Base-by-base conservation (phyloP, 2,113 vertebrate genomes). In the Sturnira hondurensis region DNA sequence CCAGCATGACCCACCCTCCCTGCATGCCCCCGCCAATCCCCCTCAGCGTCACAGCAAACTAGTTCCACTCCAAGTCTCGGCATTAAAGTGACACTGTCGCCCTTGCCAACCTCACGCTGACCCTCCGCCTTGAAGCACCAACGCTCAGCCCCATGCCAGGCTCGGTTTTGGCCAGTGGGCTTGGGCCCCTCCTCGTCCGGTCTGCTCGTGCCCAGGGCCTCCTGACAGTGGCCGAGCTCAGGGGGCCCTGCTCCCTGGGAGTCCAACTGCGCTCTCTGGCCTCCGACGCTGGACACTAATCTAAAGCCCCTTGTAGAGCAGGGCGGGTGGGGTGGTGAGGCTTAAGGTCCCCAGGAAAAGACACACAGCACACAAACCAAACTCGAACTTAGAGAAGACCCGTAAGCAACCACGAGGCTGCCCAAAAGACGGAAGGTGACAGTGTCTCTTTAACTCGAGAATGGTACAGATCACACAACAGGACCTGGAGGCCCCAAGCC, bases 391-490 rank as follows among this genome's bases (percentile, higher is more conserved):
- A 78, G 90, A 50, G 43, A 89, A 86, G 87, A 80, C 88, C 68
- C 1, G 0, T 31, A 4, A 88, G 88, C 0, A 9, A 89, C 38
- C 19, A 2, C 61, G 24, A 84, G 63, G 94, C 73, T 86, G 65
- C 77, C 93, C 4, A 0, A 41, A 76, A 91, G 87, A 96, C 41
- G 10, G 58, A 86, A 67, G 96, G 96, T 86, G 97, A 97, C 97
- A 98, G 97, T 97, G 97, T 97, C 97, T 93, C 97, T 97, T 98
- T 98, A 97, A 97, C 78, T 80, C 8, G 93, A 97, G 97, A 92
- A 76, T 7, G 54, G 86, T 52, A 94, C 91, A 95, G 73, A 96
- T 91, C 95, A 97, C 97, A 94, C 93, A 20, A 77, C 10, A 68
- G 95, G 93, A 73, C 89, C 78, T 0, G 19, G 61, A 19, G 97